phyloP scores from a whole-genome alignment of 2,888 invertebrate genomes.

The Ectemnius continuus region DNA sequence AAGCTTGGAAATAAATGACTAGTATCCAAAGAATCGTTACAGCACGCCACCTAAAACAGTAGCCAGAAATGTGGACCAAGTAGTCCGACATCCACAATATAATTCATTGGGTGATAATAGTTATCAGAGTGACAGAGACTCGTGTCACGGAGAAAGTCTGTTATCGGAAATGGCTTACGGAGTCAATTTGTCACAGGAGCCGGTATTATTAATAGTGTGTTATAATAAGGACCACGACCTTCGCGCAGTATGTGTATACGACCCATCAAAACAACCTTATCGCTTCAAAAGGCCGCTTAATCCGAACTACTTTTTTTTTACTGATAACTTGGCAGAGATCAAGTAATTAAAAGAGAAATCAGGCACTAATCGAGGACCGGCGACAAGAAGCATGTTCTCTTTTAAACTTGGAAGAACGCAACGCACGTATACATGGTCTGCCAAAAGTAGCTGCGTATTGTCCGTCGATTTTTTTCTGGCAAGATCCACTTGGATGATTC shows the following conservation, averaged over 20 bases:
- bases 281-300: neutral
- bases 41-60: no score
- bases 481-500: conserved; percentile 2
- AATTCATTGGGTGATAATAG: neutral
- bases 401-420: no score
- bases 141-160: neutral
- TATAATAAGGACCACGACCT: neutral
- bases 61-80: no score
- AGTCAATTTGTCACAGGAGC: conserved; percentile 1
- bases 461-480: no score
- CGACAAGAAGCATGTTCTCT: neutral
- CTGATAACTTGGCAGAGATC: no score
- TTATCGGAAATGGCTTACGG: neutral
- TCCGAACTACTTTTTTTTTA: no score
- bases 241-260: neutral
- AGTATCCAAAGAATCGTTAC: no score
- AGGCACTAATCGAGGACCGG: no score
- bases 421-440: no score
- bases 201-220: neutral
- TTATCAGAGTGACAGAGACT: neutral
- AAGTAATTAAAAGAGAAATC: no score
- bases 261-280: conserved; percentile 1
- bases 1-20: no score
- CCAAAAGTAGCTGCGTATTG: no score
- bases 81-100: neutral